Percentiles rank a stretch among this genome's conserved stretches.
These are phyloP conservation scores for Drosophila guanche DNA, from an alignment of 1,140 invertebrate species.

Conservation along the genomic window DNA sequence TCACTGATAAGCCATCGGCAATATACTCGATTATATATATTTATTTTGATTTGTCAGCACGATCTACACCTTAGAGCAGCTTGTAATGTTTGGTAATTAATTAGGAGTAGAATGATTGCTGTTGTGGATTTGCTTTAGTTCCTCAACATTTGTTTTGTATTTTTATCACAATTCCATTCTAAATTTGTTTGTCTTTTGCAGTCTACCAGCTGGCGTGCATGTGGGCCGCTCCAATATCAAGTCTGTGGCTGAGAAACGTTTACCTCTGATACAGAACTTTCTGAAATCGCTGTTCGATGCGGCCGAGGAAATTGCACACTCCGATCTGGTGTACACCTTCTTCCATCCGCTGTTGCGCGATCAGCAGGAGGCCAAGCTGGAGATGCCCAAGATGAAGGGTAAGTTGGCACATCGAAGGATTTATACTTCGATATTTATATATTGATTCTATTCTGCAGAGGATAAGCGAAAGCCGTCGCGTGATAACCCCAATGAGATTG, in stretches of 20 bases:
- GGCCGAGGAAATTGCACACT: conserved; percentile 97
- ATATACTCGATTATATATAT: not conserved
- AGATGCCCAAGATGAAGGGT: conserved; percentile 84
- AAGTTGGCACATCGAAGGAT: not conserved
- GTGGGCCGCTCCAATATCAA: conserved; percentile 97
- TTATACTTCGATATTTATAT: not conserved
- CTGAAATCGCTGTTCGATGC: conserved; percentile 93
- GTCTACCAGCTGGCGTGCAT: conserved; percentile 90
- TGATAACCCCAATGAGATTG: conserved; percentile 81
- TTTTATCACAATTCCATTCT: not conserved
- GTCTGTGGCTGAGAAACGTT: conserved; percentile 95
- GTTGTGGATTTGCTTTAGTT: too few relatives aligned
- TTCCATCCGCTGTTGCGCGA: conserved; percentile 97
- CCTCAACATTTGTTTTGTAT: too few relatives aligned
- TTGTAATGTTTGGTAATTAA: conserved; percentile 17
- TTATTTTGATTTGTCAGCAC: conserved; percentile 29
- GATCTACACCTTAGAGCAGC: conserved; percentile 13
- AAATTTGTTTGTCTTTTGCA: conserved; percentile 81
- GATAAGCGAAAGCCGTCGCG: conserved; percentile 67
- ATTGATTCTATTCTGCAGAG: conserved; percentile 43
- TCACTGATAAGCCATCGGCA: conserved; percentile 63
- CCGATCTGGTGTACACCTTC: conserved; percentile 98
- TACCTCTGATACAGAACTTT: conserved; percentile 94
- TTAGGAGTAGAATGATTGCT: too few relatives aligned
- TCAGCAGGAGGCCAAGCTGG: conserved; percentile 90